Conservation (phyloP, 2,113 vertebrate species). For the Archocentrus centrarchus region DNA sequence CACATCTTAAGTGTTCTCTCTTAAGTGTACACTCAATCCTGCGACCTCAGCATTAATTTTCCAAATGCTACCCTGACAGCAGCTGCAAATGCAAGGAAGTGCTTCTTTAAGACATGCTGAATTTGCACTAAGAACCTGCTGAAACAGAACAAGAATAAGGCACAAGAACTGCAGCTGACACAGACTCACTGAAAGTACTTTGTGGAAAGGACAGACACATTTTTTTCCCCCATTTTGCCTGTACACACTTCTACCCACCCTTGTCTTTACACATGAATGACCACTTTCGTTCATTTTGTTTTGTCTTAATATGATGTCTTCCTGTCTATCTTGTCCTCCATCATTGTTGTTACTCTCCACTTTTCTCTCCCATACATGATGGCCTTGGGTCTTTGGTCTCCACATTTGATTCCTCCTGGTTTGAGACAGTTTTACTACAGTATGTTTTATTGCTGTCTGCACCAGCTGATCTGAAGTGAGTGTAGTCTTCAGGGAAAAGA, state of each 20-base stretch:
- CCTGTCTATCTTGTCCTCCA: not conserved
- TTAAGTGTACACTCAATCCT: not conserved
- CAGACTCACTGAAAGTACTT: not conserved
- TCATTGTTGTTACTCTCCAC: not conserved
- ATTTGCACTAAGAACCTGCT: not conserved
- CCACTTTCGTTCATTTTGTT: not conserved
- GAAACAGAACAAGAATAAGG: not conserved
- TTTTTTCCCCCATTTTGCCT: not conserved
- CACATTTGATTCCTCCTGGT: slow-evolving; percentile 40
- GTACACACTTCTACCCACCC: not conserved
- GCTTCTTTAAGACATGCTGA: not conserved
- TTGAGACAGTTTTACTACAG: not conserved
- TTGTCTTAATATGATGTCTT: slow-evolving; percentile 1
- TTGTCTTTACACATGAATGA: not conserved
- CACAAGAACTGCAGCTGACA: not conserved
- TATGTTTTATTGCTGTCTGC: slow-evolving; percentile 20
- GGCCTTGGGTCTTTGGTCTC: slow-evolving; percentile 22
- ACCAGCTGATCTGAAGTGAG: slow-evolving; percentile 17
- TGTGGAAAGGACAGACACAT: not conserved
- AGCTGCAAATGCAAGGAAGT: not conserved
- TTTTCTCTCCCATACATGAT: slow-evolving; percentile 18
- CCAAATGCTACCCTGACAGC: not conserved
- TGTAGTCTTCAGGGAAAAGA: slow-evolving; percentile 1
- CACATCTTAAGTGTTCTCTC: not conserved
- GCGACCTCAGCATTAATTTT: not conserved